Base-by-base conservation (phyloP, 2,797 vertebrate species). In the Syngnathus rostellatus region DNA sequence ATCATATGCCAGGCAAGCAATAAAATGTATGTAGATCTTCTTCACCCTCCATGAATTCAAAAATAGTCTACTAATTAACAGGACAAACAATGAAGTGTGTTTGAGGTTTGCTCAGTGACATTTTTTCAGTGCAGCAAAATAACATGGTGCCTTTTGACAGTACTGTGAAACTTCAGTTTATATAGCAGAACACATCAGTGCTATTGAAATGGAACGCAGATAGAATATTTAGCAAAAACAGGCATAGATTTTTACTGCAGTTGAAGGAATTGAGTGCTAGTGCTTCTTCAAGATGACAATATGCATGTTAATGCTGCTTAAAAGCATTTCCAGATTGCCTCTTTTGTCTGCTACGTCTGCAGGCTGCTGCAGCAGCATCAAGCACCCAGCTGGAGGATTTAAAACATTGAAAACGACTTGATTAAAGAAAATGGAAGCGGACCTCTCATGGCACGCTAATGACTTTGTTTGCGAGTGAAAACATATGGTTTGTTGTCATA, bases 391-490 rank as follows among this genome's bases (percentile, higher is more conserved):
- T 83, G 79, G 85, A 81, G 85, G 79, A 88, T 90, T 89, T 85
- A 90, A 58, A 58, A 89, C 80, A 81, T 79, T 81, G 80, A 89
- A 88, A 88, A 86, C 80, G 81, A 72, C 77, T 83, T 85, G 86
- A 90, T 90, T 88, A 88, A 85, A 72, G 83, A 75, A 85, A 91
- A 91, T 91, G 81, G 88, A 89, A 89, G 85, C 79, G 68, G 85
- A 72, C 83, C 64, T 84, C 78, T 89, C 70, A 83, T 85, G 79
- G 83, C 75, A 84, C 16, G 23, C 81, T 88, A 90, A 91, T 90
- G 88, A 82, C 87, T 85, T 82, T 84, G 87, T 90, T 88, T 90
- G 86, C 79, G 85, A 87, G 84, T 89, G 89, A 82, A 90, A 89
- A 84, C 85, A 83, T 77, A 82, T 88, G 77, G 78, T 85, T 85